phyloP scores from a whole-genome alignment of 2,888 invertebrate genomes.

The Opisthograptis luteolata region DNA sequence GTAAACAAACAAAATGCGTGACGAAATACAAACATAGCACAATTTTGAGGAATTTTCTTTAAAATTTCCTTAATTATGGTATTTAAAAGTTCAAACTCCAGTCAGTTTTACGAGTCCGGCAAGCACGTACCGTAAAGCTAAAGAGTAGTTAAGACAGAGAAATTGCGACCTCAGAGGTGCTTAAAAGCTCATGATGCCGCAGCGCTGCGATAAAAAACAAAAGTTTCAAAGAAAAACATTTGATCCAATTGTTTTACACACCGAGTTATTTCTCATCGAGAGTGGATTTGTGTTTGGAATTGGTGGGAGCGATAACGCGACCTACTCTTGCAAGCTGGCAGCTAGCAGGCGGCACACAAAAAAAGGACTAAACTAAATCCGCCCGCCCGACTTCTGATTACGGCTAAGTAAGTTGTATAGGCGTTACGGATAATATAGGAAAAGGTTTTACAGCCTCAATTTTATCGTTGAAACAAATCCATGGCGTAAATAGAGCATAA shows the following conservation, averaged over 20 bases:
- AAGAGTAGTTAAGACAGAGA: constrained; percentile 29
- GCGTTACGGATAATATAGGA: constrained; percentile 52
- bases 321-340: constrained; percentile 26
- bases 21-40: background rate
- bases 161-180: constrained; percentile 28
- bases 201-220: constrained; percentile 28
- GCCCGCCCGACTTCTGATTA: constrained; percentile 42
- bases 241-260: constrained; percentile 36
- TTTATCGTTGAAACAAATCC: constrained; percentile 10
- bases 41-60: background rate
- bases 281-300: constrained; percentile 37
- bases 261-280: constrained; percentile 36
- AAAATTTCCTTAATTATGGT: constrained; percentile 3
- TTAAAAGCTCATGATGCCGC: constrained; percentile 27
- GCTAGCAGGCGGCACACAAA: constrained; percentile 20
- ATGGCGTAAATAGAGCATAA: constrained; percentile 6
- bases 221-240: constrained; percentile 30
- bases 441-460: constrained; percentile 33
- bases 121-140: constrained; percentile 26
- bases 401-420: constrained; percentile 46
- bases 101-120: constrained; percentile 25
- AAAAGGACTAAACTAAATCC: constrained; percentile 35
- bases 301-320: constrained; percentile 36
- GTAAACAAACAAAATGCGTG: background rate
- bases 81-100: constrained; percentile 22